Percentiles rank a stretch among this genome's conserved stretches.
Evolutionary conservation across 2,113 vertebrate species (phyloP).

Genomic region (Clarias magur): DNA sequence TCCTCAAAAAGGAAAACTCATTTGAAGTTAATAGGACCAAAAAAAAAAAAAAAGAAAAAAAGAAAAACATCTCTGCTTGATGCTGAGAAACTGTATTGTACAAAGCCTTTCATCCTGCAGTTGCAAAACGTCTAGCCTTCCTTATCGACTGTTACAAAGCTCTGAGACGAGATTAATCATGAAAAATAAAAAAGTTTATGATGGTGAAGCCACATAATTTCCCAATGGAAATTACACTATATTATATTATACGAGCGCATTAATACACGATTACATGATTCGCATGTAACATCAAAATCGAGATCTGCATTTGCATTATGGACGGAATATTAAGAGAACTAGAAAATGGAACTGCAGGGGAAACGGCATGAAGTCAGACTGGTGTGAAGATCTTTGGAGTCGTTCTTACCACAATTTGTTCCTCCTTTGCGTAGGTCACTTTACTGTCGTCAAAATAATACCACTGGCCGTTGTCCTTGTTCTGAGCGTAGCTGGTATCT

Average conservation of each 20-base stretch:
- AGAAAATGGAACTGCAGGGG: not conserved
- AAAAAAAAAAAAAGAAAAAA: not conserved
- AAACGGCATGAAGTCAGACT: not conserved
- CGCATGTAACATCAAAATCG: not conserved
- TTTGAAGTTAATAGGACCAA: not conserved
- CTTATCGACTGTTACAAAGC: not conserved
- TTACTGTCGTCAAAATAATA: constrained; percentile 87
- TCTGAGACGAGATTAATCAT: not conserved
- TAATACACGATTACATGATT: not conserved
- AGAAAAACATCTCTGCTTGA: not conserved
- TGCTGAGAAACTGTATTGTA: not conserved
- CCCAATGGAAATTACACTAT: not conserved
- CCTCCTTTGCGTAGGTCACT: constrained; percentile 79
- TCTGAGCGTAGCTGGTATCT: constrained; percentile 84
- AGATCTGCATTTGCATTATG: not conserved
- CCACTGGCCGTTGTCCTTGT: constrained; percentile 87
- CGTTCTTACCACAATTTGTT: constrained; percentile 79
- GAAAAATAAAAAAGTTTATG: too few relatives aligned
- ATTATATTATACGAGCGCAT: not conserved
- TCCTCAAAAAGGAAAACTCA: not conserved
- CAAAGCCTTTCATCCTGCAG: not conserved
- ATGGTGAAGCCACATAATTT: too few relatives aligned
- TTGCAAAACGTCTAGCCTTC: not conserved
- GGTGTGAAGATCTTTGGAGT: not conserved
- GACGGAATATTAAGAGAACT: not conserved